Evolutionary conservation across 2,797 vertebrate genomes (phyloP), one percentile per base, ranked within the genome.

Genomic region (Cossypha dichroa): DNA sequence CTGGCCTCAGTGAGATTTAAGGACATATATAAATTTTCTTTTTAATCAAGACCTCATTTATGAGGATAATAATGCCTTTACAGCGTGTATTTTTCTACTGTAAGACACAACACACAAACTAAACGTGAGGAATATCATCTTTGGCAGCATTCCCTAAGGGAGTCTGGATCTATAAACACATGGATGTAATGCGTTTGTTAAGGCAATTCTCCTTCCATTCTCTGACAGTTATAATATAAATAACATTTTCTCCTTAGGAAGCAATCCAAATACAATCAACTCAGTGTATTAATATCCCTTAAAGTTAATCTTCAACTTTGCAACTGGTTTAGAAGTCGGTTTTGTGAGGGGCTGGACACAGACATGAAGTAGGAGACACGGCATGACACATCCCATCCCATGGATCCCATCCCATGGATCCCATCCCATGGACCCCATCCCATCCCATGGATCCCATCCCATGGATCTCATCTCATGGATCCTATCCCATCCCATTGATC

Each of bases 151-250:
- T 94, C 82, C 94, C 95, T 90, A 40, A 76, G 95, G 95, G 93
- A 94, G 69, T 38, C 69, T 95, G 95, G 89, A 94, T 95, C 95
- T 93, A 95, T 91, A 97, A 94, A 92, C 91, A 95, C 87, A 88
- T 15, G 79, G 83, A 88, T 73, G 52, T 82, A 96, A 91, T 94
- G 82, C 25, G 1, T 63, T 94, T 88, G 91, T 88, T 94, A 94
- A 94, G 92, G 87, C 63, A 95, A 93, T 96, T 94, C 87, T 94
- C 93, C 45, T 85, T 85, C 89, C 55, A 94, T 81, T 94, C 87
- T 86, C 59, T 96, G 96, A 96, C 95, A 95, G 96, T 84, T 96
- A 93, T 40, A 88, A 90, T 80, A 92, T 62, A 92, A 95, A 95
- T 89, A 97, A 90, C 48, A 79, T 91, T 96, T 94, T 88, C 76